A percentile compares a stretch with the other conserved stretches of the same genome.
Evolutionary conservation across 2,797 vertebrate species (phyloP).

Genomic region (Moxostoma hubbsi): DNA sequence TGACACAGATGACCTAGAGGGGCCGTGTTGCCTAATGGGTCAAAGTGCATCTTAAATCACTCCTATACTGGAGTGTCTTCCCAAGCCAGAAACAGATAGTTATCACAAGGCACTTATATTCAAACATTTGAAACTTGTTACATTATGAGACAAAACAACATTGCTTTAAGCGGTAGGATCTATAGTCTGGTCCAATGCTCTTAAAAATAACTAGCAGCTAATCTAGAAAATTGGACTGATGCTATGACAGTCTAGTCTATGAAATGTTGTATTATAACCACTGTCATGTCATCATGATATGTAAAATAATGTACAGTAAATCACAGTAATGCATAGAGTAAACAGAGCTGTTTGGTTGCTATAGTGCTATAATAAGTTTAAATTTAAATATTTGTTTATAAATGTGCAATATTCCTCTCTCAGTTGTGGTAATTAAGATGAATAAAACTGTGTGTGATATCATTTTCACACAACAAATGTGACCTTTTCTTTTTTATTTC

Average conservation of each 20-base stretch:
- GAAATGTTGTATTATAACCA: slow-evolving; percentile 10
- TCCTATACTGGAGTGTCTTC: slow-evolving; percentile 70
- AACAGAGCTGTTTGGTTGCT: background rate
- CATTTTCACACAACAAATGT: slow-evolving; percentile 3
- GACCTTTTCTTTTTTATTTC: background rate
- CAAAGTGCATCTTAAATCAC: slow-evolving; percentile 74
- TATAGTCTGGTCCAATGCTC: background rate
- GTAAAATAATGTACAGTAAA: slow-evolving; percentile 24
- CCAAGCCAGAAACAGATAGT: slow-evolving; percentile 50
- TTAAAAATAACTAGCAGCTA: slow-evolving; percentile 38
- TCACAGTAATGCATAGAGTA: background rate
- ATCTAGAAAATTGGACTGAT: slow-evolving; percentile 20
- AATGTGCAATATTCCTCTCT: slow-evolving; percentile 31
- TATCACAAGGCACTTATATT: slow-evolving; percentile 27
- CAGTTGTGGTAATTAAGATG: background rate
- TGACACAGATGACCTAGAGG: slow-evolving; percentile 72
- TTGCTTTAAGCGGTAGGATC: slow-evolving; percentile 14
- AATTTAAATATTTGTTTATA: background rate
- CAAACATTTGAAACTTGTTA: slow-evolving; percentile 8
- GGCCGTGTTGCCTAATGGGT: slow-evolving; percentile 71
- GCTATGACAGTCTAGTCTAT: background rate
- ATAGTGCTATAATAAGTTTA: background rate
- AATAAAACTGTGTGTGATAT: slow-evolving; percentile 3
- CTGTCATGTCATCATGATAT: slow-evolving; percentile 17
- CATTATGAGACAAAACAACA: slow-evolving; percentile 15